Evolutionary conservation across 2,113 vertebrate species (phyloP).

Genomic region (Hymenochirus boettgeri): DNA sequence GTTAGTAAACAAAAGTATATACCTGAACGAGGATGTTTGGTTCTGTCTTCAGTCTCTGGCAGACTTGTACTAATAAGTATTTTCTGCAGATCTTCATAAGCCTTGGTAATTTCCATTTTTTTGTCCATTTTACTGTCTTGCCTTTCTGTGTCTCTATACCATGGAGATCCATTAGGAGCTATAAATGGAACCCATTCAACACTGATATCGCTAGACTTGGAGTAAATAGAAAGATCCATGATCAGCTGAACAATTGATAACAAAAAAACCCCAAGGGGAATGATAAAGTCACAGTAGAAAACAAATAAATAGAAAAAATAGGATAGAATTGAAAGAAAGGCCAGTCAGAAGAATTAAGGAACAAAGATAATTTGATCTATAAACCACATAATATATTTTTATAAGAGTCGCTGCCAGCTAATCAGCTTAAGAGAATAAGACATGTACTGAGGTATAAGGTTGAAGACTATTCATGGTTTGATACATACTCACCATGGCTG

Average conservation of each 20-base stretch:
- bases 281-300: not conserved
- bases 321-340: not conserved
- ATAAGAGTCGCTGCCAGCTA: conserved; percentile 4
- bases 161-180: conserved; percentile 14
- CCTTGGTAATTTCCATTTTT: not conserved
- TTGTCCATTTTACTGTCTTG: not conserved
- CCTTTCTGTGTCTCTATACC: conserved; percentile 9
- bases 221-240: conserved; percentile 31
- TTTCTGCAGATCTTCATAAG: conserved; percentile 22
- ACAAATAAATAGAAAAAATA: not conserved
- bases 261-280: not conserved
- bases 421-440: conserved; percentile 31
- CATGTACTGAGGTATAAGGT: too few relatives aligned
- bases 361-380: not conserved
- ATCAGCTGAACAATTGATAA: conserved; percentile 32
- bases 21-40: conserved; percentile 33
- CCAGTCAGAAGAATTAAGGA: not conserved
- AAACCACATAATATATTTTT: not conserved
- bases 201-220: conserved; percentile 27
- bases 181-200: conserved; percentile 20
- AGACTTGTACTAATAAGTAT: conserved; percentile 27
- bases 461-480: too few relatives aligned
- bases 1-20: too few relatives aligned
- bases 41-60: conserved; percentile 31
- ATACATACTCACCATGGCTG: too few relatives aligned